phyloP scores from a whole-genome alignment of 2,113 vertebrate species.

The Colossoma macropomum region DNA sequence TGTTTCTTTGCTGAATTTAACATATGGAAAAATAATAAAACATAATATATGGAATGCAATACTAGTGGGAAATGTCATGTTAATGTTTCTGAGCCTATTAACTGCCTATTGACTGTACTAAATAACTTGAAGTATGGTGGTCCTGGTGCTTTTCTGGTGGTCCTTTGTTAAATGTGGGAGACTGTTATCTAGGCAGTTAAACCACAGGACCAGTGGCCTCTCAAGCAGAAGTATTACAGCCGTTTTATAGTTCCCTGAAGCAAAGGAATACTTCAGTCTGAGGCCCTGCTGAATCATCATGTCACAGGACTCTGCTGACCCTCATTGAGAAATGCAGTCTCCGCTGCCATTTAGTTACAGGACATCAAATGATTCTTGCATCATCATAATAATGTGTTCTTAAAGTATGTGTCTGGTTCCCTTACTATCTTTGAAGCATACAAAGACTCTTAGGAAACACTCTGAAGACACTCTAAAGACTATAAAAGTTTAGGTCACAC shows the following conservation, averaged over 20 bases:
- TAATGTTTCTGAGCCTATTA: background rate
- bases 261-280: background rate
- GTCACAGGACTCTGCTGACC: too few species aligned
- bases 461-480: too few species aligned
- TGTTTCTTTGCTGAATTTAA: too few species aligned
- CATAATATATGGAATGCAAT: background rate
- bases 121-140: background rate
- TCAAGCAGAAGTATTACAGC: background rate
- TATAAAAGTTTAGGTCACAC: too few species aligned
- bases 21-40: too few species aligned
- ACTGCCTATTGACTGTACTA: background rate
- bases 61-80: background rate
- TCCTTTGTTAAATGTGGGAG: background rate
- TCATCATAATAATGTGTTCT: too few species aligned
- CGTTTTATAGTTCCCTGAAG: constrained; percentile 5
- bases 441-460: too few species aligned
- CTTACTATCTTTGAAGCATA: too few species aligned
- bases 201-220: background rate
- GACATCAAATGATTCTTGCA: too few species aligned
- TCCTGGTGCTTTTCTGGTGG: background rate
- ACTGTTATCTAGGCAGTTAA: background rate
- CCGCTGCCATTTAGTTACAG: too few species aligned
- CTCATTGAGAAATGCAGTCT: too few species aligned
- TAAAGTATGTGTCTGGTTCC: too few species aligned
- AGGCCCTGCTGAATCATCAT: background rate